Conservation (phyloP, 2,797 vertebrate species). For the Rachycentron canadum region DNA sequence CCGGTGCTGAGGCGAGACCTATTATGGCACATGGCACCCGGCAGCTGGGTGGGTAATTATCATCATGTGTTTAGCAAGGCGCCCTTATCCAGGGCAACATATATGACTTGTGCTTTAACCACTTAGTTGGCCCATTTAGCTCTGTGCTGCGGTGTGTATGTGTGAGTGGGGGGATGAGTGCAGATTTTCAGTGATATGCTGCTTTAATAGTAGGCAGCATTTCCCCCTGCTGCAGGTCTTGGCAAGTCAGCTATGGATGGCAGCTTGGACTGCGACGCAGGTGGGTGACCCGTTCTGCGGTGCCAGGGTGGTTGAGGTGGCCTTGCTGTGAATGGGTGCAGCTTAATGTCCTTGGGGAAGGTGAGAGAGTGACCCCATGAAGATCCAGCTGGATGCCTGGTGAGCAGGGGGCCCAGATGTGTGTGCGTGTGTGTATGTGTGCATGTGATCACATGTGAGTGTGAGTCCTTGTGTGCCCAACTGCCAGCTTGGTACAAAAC, state of each 20-base stretch:
- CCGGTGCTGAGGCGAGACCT: conserved; percentile 80
- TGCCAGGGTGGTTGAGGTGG: conserved; percentile 46
- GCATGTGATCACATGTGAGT: conserved; percentile 44
- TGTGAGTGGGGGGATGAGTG: conserved; percentile 27
- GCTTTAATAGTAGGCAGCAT: conserved; percentile 34
- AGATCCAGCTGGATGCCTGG: conserved; percentile 73
- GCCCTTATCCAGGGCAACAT: conserved; percentile 79
- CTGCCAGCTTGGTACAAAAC: conserved; percentile 81
- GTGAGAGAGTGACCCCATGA: conserved; percentile 71
- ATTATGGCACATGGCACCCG: conserved; percentile 84
- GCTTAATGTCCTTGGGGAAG: conserved; percentile 75
- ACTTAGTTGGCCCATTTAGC: conserved; percentile 79
- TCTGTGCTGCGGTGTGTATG: conserved; percentile 14
- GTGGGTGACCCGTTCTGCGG: conserved; percentile 47
- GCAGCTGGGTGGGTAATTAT: conserved; percentile 87
- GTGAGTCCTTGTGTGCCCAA: conserved; percentile 75
- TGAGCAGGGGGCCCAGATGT: conserved; percentile 74
- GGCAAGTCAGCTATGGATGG: conserved; percentile 43
- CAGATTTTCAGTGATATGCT: conserved; percentile 17
- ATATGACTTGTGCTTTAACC: conserved; percentile 77
- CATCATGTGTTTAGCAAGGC: conserved; percentile 83
- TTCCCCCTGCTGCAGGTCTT: conserved; percentile 42
- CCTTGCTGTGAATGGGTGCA: conserved; percentile 44
- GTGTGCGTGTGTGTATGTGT: conserved; percentile 50
- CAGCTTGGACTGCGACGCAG: conserved; percentile 56